These are phyloP conservation scores for Sycophila sp. DNA, from an alignment of 1,140 invertebrate genomes.

Conservation along the genomic window DNA sequence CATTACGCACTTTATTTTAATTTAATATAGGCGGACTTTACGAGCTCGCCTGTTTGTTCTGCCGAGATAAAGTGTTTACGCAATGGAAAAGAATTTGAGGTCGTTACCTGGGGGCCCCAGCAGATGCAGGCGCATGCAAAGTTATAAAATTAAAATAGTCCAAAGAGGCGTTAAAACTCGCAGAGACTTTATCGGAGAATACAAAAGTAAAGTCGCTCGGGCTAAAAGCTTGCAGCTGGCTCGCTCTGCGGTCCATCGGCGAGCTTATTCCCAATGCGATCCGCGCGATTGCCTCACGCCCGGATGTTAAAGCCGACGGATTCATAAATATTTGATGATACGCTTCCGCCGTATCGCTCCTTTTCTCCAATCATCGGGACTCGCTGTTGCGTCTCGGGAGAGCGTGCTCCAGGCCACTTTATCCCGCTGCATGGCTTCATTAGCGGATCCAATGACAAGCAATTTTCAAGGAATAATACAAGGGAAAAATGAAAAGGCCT, in stretches of 20 bases:
- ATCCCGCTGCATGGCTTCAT: too few relatives aligned
- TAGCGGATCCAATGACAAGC: too few relatives aligned
- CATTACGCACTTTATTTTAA: slow-evolving; percentile 16
- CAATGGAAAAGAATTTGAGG: too few relatives aligned
- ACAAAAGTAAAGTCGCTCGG: not conserved
- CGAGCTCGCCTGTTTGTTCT: slow-evolving; percentile 13
- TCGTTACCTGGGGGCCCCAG: too few relatives aligned
- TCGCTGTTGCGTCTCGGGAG: too few relatives aligned
- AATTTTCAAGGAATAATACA: too few relatives aligned
- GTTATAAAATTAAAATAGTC: not conserved
- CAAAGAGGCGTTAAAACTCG: slow-evolving; percentile 4
- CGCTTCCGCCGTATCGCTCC: too few relatives aligned
- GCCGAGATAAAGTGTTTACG: not conserved
- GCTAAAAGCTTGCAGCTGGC: slow-evolving; percentile 48
- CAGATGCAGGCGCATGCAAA: too few relatives aligned
- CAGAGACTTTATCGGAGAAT: not conserved
- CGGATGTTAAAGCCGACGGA: slow-evolving; percentile 47
- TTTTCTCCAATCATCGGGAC: too few relatives aligned
- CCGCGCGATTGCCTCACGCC: slow-evolving; percentile 48
- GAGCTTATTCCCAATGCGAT: slow-evolving; percentile 46
- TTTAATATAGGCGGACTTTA: slow-evolving; percentile 24
- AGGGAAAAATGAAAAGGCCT: too few relatives aligned
- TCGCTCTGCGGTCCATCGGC: slow-evolving; percentile 32
- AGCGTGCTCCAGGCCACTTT: too few relatives aligned
- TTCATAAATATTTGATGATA: slow-evolving; percentile 61